Conservation (phyloP, 2,113 vertebrate genomes). For the Nansenia antarctica region DNA sequence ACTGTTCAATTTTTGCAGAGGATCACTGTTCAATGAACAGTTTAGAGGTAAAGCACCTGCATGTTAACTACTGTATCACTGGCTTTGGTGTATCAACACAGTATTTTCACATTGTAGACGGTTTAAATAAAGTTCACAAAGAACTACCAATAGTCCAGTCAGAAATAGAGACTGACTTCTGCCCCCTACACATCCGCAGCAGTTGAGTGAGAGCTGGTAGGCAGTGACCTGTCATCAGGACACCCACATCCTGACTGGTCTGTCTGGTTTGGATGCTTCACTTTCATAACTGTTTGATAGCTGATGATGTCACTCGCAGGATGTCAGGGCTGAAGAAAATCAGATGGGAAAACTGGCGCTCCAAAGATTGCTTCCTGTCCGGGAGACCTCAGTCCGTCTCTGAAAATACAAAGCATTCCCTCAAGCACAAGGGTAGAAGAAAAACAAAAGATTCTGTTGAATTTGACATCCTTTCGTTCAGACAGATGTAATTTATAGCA, state of each 20-base stretch:
- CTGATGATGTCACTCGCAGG: background rate
- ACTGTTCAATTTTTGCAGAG: too few species aligned
- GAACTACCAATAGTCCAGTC: background rate
- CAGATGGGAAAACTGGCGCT: too few species aligned
- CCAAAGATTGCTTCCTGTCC: too few species aligned
- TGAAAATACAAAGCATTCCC: background rate
- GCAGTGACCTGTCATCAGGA: background rate
- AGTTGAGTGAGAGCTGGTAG: too few species aligned
- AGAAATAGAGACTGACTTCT: background rate
- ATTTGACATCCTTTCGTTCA: too few species aligned
- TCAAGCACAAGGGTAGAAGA: background rate
- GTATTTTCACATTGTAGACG: background rate
- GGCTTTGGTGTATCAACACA: background rate
- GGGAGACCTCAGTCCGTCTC: background rate
- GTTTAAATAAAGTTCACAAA: background rate
- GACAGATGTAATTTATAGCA: too few species aligned
- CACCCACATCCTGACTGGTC: background rate
- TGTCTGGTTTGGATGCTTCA: background rate
- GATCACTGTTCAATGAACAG: too few species aligned
- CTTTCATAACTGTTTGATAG: background rate
- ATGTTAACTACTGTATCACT: background rate
- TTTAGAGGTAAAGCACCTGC: too few species aligned
- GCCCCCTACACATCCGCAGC: too few species aligned
- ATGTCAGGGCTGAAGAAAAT: background rate
- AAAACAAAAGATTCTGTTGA: background rate